phyloP scores from a whole-genome alignment of 2,797 vertebrate species.

The Arnoldichthys spilopterus region DNA sequence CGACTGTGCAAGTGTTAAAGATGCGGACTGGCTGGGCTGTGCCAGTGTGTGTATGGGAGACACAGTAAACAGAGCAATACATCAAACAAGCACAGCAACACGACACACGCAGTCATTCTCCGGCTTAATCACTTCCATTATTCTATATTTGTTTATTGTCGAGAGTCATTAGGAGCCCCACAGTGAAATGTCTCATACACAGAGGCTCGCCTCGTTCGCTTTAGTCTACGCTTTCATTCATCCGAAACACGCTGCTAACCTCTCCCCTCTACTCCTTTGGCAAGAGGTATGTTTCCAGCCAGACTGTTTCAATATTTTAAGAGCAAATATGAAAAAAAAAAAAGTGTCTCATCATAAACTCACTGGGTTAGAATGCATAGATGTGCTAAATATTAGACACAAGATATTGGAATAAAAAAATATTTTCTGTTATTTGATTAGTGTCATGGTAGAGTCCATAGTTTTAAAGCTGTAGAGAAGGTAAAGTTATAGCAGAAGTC shows the following conservation, averaged over 20 bases:
- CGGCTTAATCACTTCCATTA: conserved; percentile 52
- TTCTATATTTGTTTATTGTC: conserved; percentile 52
- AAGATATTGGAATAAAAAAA: conserved; percentile 14
- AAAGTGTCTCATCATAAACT: conserved; percentile 37
- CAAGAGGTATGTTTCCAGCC: conserved; percentile 32
- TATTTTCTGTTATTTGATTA: background rate
- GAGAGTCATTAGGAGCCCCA: conserved; percentile 39
- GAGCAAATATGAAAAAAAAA: conserved; percentile 47
- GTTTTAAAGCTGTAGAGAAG: background rate
- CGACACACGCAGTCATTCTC: conserved; percentile 32
- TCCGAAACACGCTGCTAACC: conserved; percentile 17
- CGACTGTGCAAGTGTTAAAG: background rate
- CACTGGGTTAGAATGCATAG: conserved; percentile 2
- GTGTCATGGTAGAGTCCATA: background rate
- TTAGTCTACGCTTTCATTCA: conserved; percentile 12
- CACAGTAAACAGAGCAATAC: conserved; percentile 52
- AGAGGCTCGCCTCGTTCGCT: conserved; percentile 15
- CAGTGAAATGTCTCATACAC: conserved; percentile 36
- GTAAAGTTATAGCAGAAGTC: background rate
- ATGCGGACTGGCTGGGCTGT: conserved; percentile 13
- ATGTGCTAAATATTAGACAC: conserved; percentile 40
- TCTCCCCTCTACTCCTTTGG: conserved; percentile 23
- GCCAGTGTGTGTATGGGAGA: conserved; percentile 22
- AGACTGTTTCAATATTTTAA: conserved; percentile 47
- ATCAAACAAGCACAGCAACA: conserved; percentile 46